Conservation (phyloP, 2,113 vertebrate genomes). For the Corythoichthys haematopterus region DNA sequence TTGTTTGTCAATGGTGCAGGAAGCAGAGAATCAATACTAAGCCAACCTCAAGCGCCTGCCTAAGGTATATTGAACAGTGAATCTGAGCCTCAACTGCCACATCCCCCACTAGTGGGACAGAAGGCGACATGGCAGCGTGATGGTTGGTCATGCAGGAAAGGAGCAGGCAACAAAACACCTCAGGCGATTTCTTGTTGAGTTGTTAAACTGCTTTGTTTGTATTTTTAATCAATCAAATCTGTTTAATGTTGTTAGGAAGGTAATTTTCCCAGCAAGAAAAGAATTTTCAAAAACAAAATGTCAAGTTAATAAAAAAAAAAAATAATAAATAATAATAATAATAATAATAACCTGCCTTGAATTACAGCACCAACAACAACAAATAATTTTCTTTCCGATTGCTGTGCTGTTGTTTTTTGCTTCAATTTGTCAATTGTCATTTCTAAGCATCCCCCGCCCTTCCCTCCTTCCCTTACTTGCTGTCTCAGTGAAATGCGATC, state of each 20-base stretch:
- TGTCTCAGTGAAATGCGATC: constrained; percentile 74
- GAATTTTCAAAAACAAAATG: background rate
- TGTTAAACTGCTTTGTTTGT: constrained; percentile 12
- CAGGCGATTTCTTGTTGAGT: constrained; percentile 21
- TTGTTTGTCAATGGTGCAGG: background rate
- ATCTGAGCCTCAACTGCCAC: constrained; percentile 28
- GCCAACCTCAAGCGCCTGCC: constrained; percentile 1
- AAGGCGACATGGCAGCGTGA: constrained; percentile 46
- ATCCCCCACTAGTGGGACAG: constrained; percentile 52
- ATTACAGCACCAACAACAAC: background rate
- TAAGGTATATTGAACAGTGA: constrained; percentile 28
- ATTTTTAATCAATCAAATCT: background rate
- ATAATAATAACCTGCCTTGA: background rate
- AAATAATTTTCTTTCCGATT: background rate
- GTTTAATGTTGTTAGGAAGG: background rate
- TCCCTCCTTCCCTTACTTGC: constrained; percentile 58
- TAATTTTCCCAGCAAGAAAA: background rate
- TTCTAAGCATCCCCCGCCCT: constrained; percentile 40
- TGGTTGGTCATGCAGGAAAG: constrained; percentile 43
- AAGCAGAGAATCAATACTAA: constrained; percentile 2
- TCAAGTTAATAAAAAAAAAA: background rate
- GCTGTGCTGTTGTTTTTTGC: background rate
- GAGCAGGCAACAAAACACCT: constrained; percentile 22
- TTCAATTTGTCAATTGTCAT: constrained; percentile 7
- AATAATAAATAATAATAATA: too few species aligned